Evolutionary conservation across 2,797 vertebrate genomes (phyloP).

Genomic region (Pseudopleuronectes americanus): DNA sequence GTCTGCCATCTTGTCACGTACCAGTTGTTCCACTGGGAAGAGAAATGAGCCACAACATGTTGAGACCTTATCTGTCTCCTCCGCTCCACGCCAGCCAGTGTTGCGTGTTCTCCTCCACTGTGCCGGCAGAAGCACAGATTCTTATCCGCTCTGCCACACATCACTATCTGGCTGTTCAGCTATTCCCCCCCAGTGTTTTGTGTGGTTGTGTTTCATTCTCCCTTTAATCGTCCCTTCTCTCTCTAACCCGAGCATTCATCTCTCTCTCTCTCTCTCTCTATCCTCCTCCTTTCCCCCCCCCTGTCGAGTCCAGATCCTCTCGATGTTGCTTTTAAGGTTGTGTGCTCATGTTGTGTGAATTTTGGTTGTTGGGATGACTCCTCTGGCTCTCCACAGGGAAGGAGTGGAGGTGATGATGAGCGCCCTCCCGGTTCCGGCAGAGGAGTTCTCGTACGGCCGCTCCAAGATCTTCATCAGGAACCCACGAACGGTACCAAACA

Average conservation of each 20-base stretch:
- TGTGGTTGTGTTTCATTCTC: conserved; percentile 18
- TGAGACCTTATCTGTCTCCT: conserved; percentile 59
- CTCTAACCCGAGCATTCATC: background rate
- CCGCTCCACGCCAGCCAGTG: conserved; percentile 37
- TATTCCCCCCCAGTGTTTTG: conserved; percentile 17
- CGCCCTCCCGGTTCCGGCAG: conserved; percentile 87
- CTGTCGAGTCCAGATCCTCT: background rate
- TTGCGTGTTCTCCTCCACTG: conserved; percentile 38
- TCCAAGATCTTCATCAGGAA: conserved; percentile 99
- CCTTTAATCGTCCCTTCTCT: background rate
- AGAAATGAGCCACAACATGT: conserved; percentile 54
- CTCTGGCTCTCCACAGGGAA: conserved; percentile 80
- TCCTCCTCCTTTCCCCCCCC: background rate
- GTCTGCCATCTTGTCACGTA: conserved; percentile 23
- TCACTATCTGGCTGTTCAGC: conserved; percentile 35
- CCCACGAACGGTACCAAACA: conserved; percentile 90
- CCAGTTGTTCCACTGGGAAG: conserved; percentile 7
- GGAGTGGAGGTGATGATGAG: conserved; percentile 94
- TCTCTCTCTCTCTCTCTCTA: no score
- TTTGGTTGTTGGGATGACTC: conserved; percentile 15
- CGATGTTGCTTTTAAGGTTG: background rate
- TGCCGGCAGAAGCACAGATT: conserved; percentile 51
- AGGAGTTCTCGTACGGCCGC: conserved; percentile 94
- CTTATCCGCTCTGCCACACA: conserved; percentile 45
- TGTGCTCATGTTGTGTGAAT: conserved; percentile 7